Conservation (phyloP, 2,888 invertebrate genomes). For the Neocrepidodera transversa region DNA sequence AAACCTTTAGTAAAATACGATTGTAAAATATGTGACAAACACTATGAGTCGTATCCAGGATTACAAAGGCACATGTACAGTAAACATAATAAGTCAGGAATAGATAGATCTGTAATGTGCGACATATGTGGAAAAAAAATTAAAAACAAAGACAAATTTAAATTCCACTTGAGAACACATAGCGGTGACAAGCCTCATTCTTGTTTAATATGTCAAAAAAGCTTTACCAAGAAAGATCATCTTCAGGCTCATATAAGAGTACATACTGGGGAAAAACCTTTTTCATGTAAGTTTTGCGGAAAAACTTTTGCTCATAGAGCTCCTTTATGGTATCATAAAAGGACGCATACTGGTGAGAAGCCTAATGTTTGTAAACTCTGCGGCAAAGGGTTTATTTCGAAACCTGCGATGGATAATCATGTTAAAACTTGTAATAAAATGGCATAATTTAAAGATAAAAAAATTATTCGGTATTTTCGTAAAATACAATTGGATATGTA, state of each 20-base stretch:
- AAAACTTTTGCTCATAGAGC: conserved; percentile 63
- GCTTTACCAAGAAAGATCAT: conserved; percentile 61
- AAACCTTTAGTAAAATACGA: conserved; percentile 54
- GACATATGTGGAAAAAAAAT: conserved; percentile 57
- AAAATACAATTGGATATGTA: too few species aligned
- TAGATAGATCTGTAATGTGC: conserved; percentile 61
- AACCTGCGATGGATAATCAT: conserved; percentile 55
- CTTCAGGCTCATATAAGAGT: conserved; percentile 54
- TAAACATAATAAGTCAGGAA: conserved; percentile 54
- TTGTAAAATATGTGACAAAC: conserved; percentile 63
- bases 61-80: conserved; percentile 58
- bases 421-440: conserved; percentile 52
- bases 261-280: conserved; percentile 57
- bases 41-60: conserved; percentile 57
- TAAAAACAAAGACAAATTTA: conserved; percentile 55
- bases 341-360: conserved; percentile 68
- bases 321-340: conserved; percentile 67
- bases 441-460: too few species aligned
- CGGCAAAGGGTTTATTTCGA: conserved; percentile 54
- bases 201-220: conserved; percentile 60
- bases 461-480: too few species aligned
- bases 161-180: conserved; percentile 55
- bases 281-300: conserved; percentile 53
- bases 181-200: conserved; percentile 61
- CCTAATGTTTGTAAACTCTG: conserved; percentile 62